Evolutionary conservation across 2,113 vertebrate genomes (phyloP), one percentile per base, ranked within the genome.

Genomic region (Hymenochirus boettgeri): DNA sequence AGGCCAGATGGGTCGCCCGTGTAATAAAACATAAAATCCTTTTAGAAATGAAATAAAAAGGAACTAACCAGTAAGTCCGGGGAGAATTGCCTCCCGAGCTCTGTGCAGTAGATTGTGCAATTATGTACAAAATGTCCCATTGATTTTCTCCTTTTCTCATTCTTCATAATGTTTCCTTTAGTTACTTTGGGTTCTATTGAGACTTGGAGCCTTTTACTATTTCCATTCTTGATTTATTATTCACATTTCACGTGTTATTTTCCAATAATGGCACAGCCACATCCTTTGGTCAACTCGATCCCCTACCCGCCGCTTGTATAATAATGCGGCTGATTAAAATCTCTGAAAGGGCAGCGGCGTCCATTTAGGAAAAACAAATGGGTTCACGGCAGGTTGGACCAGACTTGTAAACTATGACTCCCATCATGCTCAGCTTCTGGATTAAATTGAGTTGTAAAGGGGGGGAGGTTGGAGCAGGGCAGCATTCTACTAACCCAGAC

Each of bases 181-280:
- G 39, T 42, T 42, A n/a, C 17, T 7, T 42, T 42, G 11, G n/a
- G 39, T 42, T 42, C 13, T 42, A 15, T 15, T 42, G 39, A 42
- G 39, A 42, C 13, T n/a, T n/a, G 39, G 17, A 42, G 39, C 39
- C 39, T 42, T 42, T 42, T 15, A 13, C 39, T n/a, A n/a, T 42
- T 42, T 42, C 39, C n/a, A n/a, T n/a, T n/a, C 13, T n/a, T 42
- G 39, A 42, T 42, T 42, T 42, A 42, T 42, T 42, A 42, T 42
- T 42, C 39, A 2, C 1, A 5, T 42, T 42, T 42, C 39, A n/a
- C 5, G 13, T 42, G 11, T 42, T 42, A 42, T 15, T 42, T 15
- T n/a, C 39, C n/a, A 42, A 42, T 42, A 42, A 42, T n/a, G 39
- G 39, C 39, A n/a, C 3, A 42, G 39, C 39, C 39, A 42, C 17